A percentile compares a stretch with the other conserved stretches of the same genome.
Conservation (phyloP, 2,888 invertebrate genomes). For the Agrotis exclamationis region DNA sequence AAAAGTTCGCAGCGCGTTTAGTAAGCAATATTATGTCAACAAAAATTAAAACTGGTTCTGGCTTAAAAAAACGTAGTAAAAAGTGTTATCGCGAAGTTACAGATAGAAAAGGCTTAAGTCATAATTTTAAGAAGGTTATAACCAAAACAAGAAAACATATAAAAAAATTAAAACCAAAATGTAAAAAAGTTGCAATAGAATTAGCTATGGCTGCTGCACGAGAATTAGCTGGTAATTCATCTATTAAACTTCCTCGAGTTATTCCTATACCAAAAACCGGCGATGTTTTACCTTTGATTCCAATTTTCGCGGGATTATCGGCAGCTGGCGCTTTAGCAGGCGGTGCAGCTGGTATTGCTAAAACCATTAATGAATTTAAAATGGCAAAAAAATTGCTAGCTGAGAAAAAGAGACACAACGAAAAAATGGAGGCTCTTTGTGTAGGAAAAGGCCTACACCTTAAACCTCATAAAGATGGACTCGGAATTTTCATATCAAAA, state of each 20-base stretch:
- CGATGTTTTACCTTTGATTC: conserved; percentile 4
- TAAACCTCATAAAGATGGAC: conserved; percentile 3
- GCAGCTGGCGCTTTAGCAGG: conserved; percentile 1
- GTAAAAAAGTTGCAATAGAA: not conserved
- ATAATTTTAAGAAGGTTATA: not conserved
- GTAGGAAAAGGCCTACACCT: not conserved
- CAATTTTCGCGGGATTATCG: conserved; percentile 2
- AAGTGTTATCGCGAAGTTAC: not conserved
- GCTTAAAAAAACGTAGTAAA: not conserved
- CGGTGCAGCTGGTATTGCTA: not conserved
- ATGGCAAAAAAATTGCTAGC: conserved; percentile 5
- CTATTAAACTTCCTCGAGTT: not conserved
- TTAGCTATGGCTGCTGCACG: conserved; percentile 1
- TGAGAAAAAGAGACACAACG: not conserved
- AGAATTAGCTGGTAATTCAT: not conserved
- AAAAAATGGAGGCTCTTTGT: not conserved
- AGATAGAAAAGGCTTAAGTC: not conserved
- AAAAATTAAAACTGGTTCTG: too few relatives aligned
- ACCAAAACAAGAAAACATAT: not conserved
- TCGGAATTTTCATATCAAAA: not conserved
- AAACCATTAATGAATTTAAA: not conserved
- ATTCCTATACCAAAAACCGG: conserved; percentile 1
- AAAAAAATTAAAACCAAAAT: conserved; percentile 1
- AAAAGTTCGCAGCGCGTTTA: not conserved
- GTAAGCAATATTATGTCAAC: not conserved